Conservation (phyloP, 2,113 vertebrate genomes). For the Corythoichthys intestinalis region DNA sequence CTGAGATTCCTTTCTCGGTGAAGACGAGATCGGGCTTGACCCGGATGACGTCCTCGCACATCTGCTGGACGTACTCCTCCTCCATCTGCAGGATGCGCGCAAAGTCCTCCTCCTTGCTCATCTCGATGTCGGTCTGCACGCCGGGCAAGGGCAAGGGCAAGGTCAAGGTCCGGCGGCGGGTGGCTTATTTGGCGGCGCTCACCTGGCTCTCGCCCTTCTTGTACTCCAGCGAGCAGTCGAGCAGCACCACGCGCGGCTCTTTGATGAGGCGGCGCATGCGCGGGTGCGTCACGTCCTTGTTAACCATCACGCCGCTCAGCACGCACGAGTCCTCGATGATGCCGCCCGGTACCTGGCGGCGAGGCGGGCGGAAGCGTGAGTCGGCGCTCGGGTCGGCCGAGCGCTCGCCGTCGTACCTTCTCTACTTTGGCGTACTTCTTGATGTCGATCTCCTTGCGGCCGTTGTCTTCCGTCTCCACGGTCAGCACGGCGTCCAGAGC, state of each 20-base stretch:
- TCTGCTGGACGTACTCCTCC: conserved; percentile 93
- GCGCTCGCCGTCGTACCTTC: conserved; percentile 69
- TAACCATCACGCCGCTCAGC: conserved; percentile 90
- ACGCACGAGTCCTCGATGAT: conserved; percentile 89
- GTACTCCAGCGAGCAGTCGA: conserved; percentile 94
- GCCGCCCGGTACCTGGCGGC: conserved; percentile 84
- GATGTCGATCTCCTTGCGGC: conserved; percentile 92
- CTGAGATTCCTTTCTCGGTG: conserved; percentile 94
- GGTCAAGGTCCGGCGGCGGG: too few relatives aligned
- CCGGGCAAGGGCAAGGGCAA: too few relatives aligned
- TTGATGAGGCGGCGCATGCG: conserved; percentile 87
- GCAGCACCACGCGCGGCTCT: conserved; percentile 85
- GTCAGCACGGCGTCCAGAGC: conserved; percentile 80
- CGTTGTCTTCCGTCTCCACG: conserved; percentile 88
- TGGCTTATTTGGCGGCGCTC: not conserved
- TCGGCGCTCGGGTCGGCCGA: too few relatives aligned
- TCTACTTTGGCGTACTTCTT: conserved; percentile 96
- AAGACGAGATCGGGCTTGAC: conserved; percentile 91
- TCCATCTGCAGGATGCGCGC: conserved; percentile 95
- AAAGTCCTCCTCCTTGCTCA: conserved; percentile 94
- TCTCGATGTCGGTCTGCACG: conserved; percentile 91
- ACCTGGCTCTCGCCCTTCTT: conserved; percentile 99
- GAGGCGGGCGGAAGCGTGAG: not conserved
- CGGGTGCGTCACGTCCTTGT: conserved; percentile 92
- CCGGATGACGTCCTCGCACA: conserved; percentile 89